Evolutionary conservation across 2,888 invertebrate genomes (phyloP).

Genomic region (Neocrepidodera transversa): DNA sequence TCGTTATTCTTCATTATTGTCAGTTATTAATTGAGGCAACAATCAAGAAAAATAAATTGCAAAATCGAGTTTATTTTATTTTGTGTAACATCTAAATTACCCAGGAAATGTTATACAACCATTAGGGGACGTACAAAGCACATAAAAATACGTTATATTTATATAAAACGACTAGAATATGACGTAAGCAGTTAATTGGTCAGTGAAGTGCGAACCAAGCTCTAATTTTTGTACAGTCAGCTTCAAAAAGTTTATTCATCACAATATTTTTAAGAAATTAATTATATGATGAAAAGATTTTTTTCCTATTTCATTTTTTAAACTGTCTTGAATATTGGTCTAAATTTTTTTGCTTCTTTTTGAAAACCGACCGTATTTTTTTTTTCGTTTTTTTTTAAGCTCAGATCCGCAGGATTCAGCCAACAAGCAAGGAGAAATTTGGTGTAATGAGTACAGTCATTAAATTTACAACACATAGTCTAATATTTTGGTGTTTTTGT

Average conservation of each 20-base stretch:
- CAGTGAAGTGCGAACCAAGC: constrained; percentile 54
- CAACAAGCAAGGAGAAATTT: constrained; percentile 58
- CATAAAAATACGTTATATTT: constrained; percentile 60
- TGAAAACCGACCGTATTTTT: too few relatives aligned
- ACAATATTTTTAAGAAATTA: background rate
- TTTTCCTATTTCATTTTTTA: too few relatives aligned
- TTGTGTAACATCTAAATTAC: constrained; percentile 24
- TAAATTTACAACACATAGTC: constrained; percentile 54
- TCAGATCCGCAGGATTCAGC: constrained; percentile 60
- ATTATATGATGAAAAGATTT: too few relatives aligned
- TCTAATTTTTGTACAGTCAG: constrained; percentile 8
- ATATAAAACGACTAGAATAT: constrained; percentile 61
- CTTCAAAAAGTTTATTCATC: background rate
- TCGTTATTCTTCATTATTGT: constrained; percentile 25
- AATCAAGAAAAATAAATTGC: constrained; percentile 14
- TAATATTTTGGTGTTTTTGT: constrained; percentile 52
- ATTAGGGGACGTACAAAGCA: constrained; percentile 59
- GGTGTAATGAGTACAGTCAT: constrained; percentile 58
- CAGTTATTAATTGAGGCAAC: constrained; percentile 24
- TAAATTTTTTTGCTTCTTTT: too few relatives aligned
- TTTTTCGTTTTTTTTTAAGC: constrained; percentile 41
- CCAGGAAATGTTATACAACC: constrained; percentile 46
- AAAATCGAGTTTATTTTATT: constrained; percentile 24
- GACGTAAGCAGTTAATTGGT: constrained; percentile 57
- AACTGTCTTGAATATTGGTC: too few relatives aligned